Evolutionary conservation across 2,113 vertebrate genomes (phyloP).

Genomic region (Pogona vitticeps): DNA sequence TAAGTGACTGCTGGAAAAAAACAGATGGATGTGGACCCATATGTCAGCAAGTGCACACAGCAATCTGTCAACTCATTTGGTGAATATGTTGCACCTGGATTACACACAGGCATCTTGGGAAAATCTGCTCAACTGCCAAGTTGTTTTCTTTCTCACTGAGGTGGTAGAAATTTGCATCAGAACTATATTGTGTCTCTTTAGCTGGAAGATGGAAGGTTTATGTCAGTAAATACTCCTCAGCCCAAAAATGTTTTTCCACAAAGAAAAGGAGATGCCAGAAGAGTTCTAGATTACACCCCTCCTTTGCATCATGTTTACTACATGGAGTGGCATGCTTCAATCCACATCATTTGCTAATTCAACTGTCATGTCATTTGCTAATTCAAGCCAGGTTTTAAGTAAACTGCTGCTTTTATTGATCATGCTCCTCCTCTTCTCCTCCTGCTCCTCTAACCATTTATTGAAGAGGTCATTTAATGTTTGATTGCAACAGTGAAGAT

Average conservation of each 20-base stretch:
- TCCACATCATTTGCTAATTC: neutral
- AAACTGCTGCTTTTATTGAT: no score
- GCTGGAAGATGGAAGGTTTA: no score
- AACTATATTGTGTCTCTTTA: neutral
- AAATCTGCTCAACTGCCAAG: conserved; percentile 16
- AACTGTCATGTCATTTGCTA: no score
- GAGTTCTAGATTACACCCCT: no score
- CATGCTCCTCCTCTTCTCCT: no score
- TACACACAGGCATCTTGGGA: conserved; percentile 50
- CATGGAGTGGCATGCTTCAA: neutral
- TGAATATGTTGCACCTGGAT: conserved; percentile 25
- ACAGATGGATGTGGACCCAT: neutral
- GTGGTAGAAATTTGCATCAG: neutral
- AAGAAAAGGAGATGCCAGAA: neutral
- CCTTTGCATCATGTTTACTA: neutral
- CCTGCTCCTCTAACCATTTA: no score
- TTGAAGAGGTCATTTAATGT: no score
- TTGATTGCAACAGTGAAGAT: no score
- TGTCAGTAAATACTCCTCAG: neutral
- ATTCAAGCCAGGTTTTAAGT: no score
- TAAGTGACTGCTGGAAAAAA: conserved; percentile 3
- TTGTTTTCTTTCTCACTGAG: neutral
- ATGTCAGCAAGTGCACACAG: conserved; percentile 50
- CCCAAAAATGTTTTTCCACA: neutral
- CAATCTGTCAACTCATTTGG: conserved; percentile 54